These are phyloP conservation scores for Melanotus villosus DNA, from an alignment of 2,888 invertebrate genomes.

Conservation along the genomic window DNA sequence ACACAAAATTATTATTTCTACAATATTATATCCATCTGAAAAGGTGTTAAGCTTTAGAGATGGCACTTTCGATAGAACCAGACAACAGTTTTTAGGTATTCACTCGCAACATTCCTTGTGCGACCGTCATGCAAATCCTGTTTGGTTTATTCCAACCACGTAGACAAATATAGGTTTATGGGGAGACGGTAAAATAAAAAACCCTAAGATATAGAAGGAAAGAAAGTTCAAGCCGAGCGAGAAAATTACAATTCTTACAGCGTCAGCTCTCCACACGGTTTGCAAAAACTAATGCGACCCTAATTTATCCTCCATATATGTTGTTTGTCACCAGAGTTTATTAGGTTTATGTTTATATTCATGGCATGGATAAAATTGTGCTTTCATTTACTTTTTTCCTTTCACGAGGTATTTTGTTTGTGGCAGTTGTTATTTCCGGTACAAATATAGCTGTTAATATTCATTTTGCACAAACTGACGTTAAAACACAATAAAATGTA, in stretches of 20 bases:
- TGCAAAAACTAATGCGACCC: constrained; percentile 36
- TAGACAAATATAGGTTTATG: constrained; percentile 41
- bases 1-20: too few relatives aligned
- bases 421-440: too few relatives aligned
- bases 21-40: too few relatives aligned
- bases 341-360: constrained; percentile 34
- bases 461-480: too few relatives aligned
- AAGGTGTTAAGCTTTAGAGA: too few relatives aligned
- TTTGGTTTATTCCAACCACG: constrained; percentile 35
- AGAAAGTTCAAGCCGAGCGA: constrained; percentile 33
- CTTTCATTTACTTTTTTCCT: background rate
- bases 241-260: constrained; percentile 38
- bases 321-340: constrained; percentile 33
- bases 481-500: too few relatives aligned
- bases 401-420: background rate
- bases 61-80: too few relatives aligned
- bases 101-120: constrained; percentile 17
- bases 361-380: constrained; percentile 5
- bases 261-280: constrained; percentile 31
- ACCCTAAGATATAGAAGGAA: constrained; percentile 30
- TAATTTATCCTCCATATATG: constrained; percentile 32
- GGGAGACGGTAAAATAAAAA: constrained; percentile 33
- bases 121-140: constrained; percentile 36
- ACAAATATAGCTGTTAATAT: too few relatives aligned
- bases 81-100: constrained; percentile 13